Evolutionary conservation across 2,113 vertebrate genomes (phyloP).

Genomic region (Donacobius atricapilla): DNA sequence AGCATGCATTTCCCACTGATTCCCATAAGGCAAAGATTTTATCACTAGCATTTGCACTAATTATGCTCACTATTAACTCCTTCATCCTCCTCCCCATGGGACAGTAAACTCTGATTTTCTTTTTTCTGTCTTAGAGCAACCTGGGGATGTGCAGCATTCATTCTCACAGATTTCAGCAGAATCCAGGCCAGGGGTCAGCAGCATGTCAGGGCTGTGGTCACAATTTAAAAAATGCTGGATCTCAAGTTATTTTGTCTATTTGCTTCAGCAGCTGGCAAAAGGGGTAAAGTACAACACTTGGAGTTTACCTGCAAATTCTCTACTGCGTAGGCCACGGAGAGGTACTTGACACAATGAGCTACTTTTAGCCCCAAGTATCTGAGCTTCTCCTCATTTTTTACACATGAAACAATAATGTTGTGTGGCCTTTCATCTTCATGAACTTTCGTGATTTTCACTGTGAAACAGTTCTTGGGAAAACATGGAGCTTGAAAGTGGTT

Average conservation of each 20-base stretch:
- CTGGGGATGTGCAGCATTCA: neutral
- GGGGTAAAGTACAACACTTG: neutral
- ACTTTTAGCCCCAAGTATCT: neutral
- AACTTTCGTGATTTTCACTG: neutral
- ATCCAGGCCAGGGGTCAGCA: neutral
- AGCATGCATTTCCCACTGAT: neutral
- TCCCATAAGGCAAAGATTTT: neutral
- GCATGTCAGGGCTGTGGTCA: neutral
- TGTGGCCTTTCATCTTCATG: neutral
- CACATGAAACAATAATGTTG: neutral
- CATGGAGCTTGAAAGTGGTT: neutral
- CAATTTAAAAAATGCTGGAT: neutral
- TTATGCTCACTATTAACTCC: neutral
- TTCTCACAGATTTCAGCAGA: neutral
- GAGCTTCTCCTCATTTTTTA: neutral
- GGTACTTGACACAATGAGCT: neutral
- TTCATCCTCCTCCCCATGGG: neutral
- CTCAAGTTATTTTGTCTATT: neutral
- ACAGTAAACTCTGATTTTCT: neutral
- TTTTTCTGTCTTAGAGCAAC: neutral
- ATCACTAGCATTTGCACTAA: neutral
- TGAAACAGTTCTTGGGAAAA: neutral
- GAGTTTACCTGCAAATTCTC: neutral
- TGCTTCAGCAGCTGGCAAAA: neutral
- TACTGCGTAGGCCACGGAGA: neutral